Conservation (phyloP, 2,888 invertebrate genomes). For the Hylaea fasciaria region DNA sequence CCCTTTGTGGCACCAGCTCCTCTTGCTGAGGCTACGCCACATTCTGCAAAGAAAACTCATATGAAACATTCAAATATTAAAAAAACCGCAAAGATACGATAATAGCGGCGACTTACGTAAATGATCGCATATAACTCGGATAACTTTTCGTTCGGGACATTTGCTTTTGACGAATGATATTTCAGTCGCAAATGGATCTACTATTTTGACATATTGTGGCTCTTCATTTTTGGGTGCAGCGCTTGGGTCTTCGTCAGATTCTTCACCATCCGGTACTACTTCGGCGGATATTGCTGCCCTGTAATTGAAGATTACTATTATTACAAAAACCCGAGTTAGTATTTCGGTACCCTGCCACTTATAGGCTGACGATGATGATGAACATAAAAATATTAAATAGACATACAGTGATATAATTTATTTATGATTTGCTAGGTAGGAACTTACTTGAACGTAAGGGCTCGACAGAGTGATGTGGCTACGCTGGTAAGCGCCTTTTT, state of each 20-base stretch:
- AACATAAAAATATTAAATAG: too few species aligned
- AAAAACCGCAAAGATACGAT: too few species aligned
- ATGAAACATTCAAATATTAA: too few species aligned
- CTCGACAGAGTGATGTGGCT: constrained; percentile 91
- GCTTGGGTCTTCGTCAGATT: constrained; percentile 81
- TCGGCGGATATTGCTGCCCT: constrained; percentile 90
- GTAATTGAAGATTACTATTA: constrained; percentile 41
- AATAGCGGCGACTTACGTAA: constrained; percentile 83
- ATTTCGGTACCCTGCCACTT: too few species aligned
- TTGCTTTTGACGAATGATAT: constrained; percentile 92
- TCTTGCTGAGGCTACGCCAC: constrained; percentile 88
- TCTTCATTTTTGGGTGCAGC: constrained; percentile 67
- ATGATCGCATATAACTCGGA: constrained; percentile 91
- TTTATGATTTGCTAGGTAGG: neutral
- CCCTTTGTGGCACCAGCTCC: constrained; percentile 74
- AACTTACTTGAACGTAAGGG: constrained; percentile 90
- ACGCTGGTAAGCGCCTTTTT: constrained; percentile 87
- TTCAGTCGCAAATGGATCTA: constrained; percentile 92
- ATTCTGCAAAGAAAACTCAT: constrained; percentile 76
- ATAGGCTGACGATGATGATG: too few species aligned
- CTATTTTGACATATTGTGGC: constrained; percentile 90
- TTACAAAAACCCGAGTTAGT: too few species aligned
- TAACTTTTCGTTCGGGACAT: constrained; percentile 90
- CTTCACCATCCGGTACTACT: constrained; percentile 87
- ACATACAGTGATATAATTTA: neutral